Evolutionary conservation across 2,888 invertebrate species (phyloP).

Genomic region (Noctua comes): DNA sequence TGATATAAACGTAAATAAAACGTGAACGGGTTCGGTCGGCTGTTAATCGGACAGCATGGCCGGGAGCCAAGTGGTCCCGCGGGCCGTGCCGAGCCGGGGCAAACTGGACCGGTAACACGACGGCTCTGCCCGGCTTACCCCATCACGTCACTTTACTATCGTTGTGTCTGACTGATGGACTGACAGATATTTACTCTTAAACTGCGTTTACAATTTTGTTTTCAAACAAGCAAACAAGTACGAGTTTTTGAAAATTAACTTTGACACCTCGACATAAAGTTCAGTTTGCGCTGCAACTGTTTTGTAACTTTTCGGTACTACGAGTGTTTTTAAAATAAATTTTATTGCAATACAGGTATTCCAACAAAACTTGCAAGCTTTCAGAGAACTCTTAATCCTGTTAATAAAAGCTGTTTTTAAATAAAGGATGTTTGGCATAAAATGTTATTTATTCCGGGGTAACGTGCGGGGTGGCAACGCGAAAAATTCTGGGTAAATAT

Average conservation of each 20-base stretch:
- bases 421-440: no score
- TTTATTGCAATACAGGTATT: neutral
- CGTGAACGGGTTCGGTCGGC: conserved; percentile 5
- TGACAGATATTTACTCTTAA: neutral
- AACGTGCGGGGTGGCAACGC: no score
- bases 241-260: neutral
- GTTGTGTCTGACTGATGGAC: neutral
- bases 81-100: neutral
- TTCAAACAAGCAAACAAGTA: neutral
- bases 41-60: conserved; percentile 24
- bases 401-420: neutral
- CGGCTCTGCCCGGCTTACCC: neutral
- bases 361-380: neutral
- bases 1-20: conserved; percentile 31
- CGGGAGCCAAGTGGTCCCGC: conserved; percentile 16
- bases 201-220: neutral
- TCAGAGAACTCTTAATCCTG: neutral
- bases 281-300: neutral
- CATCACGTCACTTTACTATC: neutral
- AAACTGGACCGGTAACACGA: neutral
- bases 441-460: no score
- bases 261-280: neutral
- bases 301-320: no score
- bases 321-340: neutral
- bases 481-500: neutral